Conservation (phyloP, 1,140 invertebrate genomes). For the Zaprionus ghesquierei region DNA sequence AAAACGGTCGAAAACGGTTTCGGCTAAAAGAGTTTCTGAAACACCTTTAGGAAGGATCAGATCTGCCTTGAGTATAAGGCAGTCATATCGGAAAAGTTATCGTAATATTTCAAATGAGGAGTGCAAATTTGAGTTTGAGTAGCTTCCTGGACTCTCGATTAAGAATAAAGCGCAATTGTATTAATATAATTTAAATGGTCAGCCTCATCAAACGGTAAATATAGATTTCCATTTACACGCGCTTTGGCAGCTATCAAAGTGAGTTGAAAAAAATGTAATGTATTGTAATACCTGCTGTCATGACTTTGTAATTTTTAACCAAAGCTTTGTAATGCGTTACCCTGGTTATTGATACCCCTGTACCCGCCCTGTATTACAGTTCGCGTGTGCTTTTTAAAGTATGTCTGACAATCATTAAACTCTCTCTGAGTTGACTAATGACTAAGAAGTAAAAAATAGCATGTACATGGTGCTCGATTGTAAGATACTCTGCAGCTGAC, state of each 20-base stretch:
- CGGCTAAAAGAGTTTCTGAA: neutral
- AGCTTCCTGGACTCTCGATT: too few relatives aligned
- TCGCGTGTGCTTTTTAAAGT: neutral
- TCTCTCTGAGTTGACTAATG: neutral
- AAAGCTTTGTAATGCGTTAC: neutral
- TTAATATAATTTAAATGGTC: too few relatives aligned
- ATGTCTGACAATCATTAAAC: too few relatives aligned
- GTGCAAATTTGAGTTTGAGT: too few relatives aligned
- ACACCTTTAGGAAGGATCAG: neutral
- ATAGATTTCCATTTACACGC: neutral
- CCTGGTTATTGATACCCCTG: neutral
- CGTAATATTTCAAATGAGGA: too few relatives aligned
- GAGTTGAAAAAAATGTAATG: too few relatives aligned
- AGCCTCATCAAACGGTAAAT: too few relatives aligned
- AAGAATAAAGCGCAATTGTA: too few relatives aligned
- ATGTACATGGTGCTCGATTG: too few relatives aligned
- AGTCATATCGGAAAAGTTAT: neutral
- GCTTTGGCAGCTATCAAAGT: too few relatives aligned
- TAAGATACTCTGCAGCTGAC: too few relatives aligned
- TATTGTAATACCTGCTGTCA: neutral
- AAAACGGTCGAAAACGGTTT: neutral
- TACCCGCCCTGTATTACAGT: neutral
- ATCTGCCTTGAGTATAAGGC: neutral
- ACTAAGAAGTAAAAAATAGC: neutral
- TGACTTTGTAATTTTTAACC: neutral